These are phyloP conservation scores for Meteorus colon DNA, from an alignment of 2,888 invertebrate species.

Conservation along the genomic window DNA sequence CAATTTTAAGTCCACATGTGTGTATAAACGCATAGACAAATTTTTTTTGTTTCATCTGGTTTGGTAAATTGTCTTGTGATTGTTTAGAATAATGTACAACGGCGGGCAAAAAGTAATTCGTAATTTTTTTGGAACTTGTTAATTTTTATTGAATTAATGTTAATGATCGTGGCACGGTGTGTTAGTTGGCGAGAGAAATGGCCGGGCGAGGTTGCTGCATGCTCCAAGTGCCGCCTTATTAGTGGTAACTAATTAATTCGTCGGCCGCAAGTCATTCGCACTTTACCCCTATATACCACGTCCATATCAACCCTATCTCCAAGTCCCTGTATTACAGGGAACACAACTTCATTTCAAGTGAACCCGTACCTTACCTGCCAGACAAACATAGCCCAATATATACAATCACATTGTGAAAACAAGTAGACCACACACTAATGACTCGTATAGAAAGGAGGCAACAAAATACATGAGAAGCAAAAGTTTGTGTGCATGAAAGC, in stretches of 20 bases:
- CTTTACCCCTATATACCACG: slow-evolving; percentile 51
- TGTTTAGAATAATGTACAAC: slow-evolving; percentile 38
- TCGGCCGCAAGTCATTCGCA: slow-evolving; percentile 63
- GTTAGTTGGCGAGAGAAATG: slow-evolving; percentile 70
- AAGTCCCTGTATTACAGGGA: slow-evolving; percentile 1
- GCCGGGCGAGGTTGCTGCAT: slow-evolving; percentile 71
- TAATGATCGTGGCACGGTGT: slow-evolving; percentile 72
- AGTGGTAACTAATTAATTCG: slow-evolving; percentile 71
- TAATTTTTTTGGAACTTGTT: slow-evolving; percentile 61
- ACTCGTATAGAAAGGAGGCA: not conserved
- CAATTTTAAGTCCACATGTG: not conserved
- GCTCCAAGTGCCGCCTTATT: slow-evolving; percentile 70
- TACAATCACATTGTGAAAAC: not conserved
- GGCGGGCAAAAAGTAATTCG: slow-evolving; percentile 45
- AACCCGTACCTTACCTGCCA: not conserved
- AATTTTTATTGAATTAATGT: slow-evolving; percentile 69
- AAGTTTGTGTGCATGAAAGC: slow-evolving; percentile 34
- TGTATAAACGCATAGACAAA: slow-evolving; percentile 2
- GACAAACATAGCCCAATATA: slow-evolving; percentile 10
- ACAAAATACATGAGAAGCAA: not conserved
- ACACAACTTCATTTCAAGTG: slow-evolving; percentile 11
- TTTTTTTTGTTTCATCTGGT: slow-evolving; percentile 37
- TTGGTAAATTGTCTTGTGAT: slow-evolving; percentile 19
- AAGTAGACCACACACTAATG: slow-evolving; percentile 13
- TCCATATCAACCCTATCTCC: not conserved